Evolutionary conservation across 2,113 vertebrate species (phyloP).

Genomic region (Casuarius casuarius): DNA sequence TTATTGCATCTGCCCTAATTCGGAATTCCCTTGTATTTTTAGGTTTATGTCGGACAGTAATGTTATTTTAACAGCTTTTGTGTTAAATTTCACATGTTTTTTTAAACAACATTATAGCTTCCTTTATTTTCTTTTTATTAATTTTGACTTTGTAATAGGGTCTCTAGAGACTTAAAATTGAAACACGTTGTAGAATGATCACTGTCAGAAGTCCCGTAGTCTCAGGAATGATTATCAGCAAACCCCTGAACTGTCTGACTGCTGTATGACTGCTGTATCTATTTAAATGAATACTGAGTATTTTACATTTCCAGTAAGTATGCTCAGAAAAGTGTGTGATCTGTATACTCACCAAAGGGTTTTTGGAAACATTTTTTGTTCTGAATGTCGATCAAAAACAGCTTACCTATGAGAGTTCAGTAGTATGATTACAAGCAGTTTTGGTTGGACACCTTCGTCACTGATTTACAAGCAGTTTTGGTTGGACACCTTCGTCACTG

Average conservation of each 20-base stretch:
- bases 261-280: background rate
- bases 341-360: background rate
- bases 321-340: background rate
- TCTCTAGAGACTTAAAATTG: slow-evolving; percentile 54
- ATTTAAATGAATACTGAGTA: background rate
- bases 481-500: background rate
- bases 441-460: background rate
- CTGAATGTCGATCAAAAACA: background rate
- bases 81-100: slow-evolving; percentile 64
- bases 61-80: slow-evolving; percentile 70
- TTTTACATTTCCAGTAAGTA: background rate
- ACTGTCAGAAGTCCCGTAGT: slow-evolving; percentile 25
- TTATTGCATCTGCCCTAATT: slow-evolving; percentile 55
- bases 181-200: background rate
- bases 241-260: background rate
- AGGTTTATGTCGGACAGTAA: slow-evolving; percentile 40
- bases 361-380: background rate
- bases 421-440: background rate
- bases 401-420: background rate
- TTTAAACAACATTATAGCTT: slow-evolving; percentile 54
- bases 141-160: slow-evolving; percentile 64
- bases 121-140: slow-evolving; percentile 66
- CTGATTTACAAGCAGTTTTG: background rate
- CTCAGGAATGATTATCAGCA: slow-evolving; percentile 3
- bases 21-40: slow-evolving; percentile 53